A percentile compares a stretch with the other conserved stretches of the same genome.
phyloP scores from a whole-genome alignment of 2,113 vertebrate species.

The Raja brachyura region DNA sequence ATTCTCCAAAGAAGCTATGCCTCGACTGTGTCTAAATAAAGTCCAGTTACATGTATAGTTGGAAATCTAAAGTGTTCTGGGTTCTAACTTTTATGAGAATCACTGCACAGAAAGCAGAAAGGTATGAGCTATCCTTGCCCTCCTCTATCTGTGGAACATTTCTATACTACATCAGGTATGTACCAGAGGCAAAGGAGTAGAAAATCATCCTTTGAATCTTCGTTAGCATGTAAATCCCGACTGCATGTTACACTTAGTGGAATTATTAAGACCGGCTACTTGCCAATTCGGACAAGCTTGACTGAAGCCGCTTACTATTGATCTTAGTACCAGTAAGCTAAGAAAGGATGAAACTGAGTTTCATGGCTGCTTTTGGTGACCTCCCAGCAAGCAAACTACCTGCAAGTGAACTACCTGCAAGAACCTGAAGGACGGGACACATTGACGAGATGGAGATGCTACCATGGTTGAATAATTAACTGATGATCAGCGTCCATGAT shows the following conservation, averaged over 20 bases:
- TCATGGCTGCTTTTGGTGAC: not conserved
- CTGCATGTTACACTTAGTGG: not conserved
- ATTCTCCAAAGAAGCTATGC: too few species aligned
- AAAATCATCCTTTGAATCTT: not conserved
- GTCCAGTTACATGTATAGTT: too few species aligned
- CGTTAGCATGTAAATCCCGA: not conserved
- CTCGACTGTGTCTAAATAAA: too few species aligned
- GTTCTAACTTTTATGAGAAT: not conserved
- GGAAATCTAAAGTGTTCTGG: too few species aligned
- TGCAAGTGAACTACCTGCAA: not conserved
- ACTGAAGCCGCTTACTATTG: not conserved
- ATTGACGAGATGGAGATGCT: not conserved
- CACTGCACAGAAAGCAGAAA: not conserved
- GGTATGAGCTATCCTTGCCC: not conserved
- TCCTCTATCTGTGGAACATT: not conserved
- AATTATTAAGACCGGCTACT: not conserved
- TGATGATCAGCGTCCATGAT: constrained; percentile 6
- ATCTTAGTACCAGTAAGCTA: not conserved
- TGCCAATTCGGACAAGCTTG: not conserved
- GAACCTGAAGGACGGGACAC: not conserved
- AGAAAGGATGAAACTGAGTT: not conserved
- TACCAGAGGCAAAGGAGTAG: not conserved
- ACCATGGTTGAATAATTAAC: constrained; percentile 26
- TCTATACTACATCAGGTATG: not conserved
- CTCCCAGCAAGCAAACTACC: not conserved